These are phyloP conservation scores for Fukomys damarensis DNA, from an alignment of 2,113 vertebrate genomes.

Conservation along the genomic window DNA sequence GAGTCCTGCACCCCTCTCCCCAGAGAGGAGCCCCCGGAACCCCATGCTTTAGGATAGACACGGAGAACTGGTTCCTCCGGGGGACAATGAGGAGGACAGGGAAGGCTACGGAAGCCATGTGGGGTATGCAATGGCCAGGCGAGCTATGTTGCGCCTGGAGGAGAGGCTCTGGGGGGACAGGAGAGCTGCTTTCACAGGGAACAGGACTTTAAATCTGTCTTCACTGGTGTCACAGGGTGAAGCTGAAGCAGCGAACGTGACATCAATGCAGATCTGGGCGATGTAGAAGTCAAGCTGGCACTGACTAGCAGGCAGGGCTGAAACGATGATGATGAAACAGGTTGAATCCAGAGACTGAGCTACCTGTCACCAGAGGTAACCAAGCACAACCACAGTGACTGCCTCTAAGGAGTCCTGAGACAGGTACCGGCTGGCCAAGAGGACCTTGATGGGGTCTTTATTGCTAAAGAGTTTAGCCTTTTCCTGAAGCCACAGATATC, in stretches of 20 bases:
- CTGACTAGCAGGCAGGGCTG: neutral
- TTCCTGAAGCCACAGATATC: neutral
- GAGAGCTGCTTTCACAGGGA: neutral
- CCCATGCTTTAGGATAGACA: neutral
- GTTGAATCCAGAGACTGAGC: neutral
- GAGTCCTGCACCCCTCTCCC: neutral
- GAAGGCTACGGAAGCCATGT: neutral
- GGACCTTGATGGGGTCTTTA: neutral
- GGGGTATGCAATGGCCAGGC: neutral
- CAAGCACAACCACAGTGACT: neutral
- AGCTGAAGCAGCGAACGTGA: neutral
- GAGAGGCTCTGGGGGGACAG: neutral
- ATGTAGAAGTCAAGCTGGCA: neutral
- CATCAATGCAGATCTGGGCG: neutral
- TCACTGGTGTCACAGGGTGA: neutral
- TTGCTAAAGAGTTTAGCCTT: neutral
- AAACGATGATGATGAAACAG: neutral
- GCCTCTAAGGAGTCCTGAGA: neutral
- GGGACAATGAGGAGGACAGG: neutral
- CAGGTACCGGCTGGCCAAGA: neutral
- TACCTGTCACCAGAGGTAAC: neutral
- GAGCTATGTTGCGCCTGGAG: neutral
- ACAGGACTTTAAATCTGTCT: neutral
- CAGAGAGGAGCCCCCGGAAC: accelerated
- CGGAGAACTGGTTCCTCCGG: neutral